phyloP scores from a whole-genome alignment of 2,113 vertebrate genomes.

The Calonectris borealis region DNA sequence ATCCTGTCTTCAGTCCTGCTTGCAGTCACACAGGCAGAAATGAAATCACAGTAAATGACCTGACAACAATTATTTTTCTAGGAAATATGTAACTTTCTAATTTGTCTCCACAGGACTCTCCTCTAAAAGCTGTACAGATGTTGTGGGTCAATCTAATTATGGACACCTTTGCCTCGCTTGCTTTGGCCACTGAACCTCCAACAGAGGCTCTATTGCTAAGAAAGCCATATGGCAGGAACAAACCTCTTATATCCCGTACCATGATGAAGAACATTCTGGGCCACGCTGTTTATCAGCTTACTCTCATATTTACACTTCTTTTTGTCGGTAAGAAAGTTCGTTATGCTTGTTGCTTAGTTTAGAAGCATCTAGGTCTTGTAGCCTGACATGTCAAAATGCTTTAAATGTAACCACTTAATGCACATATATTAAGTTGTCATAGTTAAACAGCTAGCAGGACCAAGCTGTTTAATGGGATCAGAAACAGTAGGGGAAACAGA shows the following conservation, averaged over 20 bases:
- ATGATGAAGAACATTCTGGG: slow-evolving; percentile 99
- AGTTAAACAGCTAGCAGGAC: neutral
- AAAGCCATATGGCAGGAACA: slow-evolving; percentile 94
- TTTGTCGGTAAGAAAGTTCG: slow-evolving; percentile 82
- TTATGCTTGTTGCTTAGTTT: neutral
- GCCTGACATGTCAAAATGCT: rapidly evolving
- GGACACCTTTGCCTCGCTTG: slow-evolving; percentile 96
- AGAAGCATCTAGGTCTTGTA: too few species aligned
- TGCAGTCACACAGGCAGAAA: neutral
- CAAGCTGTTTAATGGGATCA: neutral
- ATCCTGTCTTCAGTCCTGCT: neutral
- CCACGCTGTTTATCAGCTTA: slow-evolving; percentile 92
- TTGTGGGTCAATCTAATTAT: slow-evolving; percentile 98
- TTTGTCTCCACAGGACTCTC: slow-evolving; percentile 83
- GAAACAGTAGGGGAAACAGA: neutral
- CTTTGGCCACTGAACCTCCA: slow-evolving; percentile 92
- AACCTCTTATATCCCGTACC: slow-evolving; percentile 94
- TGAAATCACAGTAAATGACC: neutral
- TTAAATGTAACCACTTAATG: neutral
- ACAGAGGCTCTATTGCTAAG: slow-evolving; percentile 88
- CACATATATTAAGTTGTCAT: neutral
- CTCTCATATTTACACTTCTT: slow-evolving; percentile 92
- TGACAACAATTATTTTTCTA: neutral
- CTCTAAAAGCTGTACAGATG: slow-evolving; percentile 97
- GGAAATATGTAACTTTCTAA: neutral